Conservation (phyloP, 1,140 invertebrate genomes). For the Hyles euphorbiae region DNA sequence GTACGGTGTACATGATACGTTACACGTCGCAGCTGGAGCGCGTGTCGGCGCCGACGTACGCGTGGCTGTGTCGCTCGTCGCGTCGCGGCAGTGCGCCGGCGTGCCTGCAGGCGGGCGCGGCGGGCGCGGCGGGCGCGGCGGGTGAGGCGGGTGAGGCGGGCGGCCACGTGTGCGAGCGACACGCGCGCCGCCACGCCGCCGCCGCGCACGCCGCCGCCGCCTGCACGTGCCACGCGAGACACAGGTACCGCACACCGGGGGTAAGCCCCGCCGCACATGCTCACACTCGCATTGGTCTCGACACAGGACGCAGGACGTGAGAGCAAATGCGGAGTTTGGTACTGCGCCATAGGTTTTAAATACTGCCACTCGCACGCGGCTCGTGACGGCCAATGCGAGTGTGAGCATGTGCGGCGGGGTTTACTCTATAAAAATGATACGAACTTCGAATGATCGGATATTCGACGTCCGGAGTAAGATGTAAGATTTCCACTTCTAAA, state of each 20-base stretch:
- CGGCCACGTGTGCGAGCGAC: conserved; percentile 39
- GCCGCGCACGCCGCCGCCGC: conserved; percentile 32
- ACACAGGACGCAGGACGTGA: too few relatives aligned
- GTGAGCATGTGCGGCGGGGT: too few relatives aligned
- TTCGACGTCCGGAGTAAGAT: too few relatives aligned
- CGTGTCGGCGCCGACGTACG: conserved; percentile 65
- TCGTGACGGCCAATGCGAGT: too few relatives aligned
- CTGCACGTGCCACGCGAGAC: conserved; percentile 49
- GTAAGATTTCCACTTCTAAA: too few relatives aligned
- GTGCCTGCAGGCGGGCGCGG: conserved; percentile 16
- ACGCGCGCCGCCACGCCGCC: conserved; percentile 48
- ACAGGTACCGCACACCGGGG: conserved; percentile 29
- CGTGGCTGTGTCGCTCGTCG: conserved; percentile 47
- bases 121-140: conserved; percentile 20
- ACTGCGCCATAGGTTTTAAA: too few relatives aligned
- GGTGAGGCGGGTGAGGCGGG: conserved; percentile 1
- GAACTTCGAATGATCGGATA: too few relatives aligned
- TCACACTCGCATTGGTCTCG: too few relatives aligned
- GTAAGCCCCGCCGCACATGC: too few relatives aligned
- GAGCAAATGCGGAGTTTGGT: too few relatives aligned
- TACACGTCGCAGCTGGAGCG: conserved; percentile 55
- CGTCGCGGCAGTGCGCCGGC: conserved; percentile 46
- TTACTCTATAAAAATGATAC: too few relatives aligned
- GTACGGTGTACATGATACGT: not conserved
- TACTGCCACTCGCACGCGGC: too few relatives aligned